These are phyloP conservation scores for Ctenosaura bakeri DNA, from an alignment of 2,797 vertebrate genomes.

Conservation along the genomic window DNA sequence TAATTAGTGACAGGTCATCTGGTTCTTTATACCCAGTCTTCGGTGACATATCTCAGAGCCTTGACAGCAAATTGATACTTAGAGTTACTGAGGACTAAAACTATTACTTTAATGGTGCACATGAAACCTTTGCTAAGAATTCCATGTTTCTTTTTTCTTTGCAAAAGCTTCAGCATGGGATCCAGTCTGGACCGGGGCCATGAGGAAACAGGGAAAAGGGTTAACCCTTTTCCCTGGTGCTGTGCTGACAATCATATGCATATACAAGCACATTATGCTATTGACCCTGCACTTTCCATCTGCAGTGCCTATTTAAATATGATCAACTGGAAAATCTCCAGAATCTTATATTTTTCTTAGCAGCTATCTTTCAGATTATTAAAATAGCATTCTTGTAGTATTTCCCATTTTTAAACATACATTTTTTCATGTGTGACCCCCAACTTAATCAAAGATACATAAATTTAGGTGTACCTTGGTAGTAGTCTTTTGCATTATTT, in stretches of 20 bases:
- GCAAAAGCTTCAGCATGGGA: neutral
- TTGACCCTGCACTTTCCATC: neutral
- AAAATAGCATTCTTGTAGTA: conserved; percentile 40
- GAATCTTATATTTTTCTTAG: conserved; percentile 29
- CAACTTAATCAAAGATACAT: neutral
- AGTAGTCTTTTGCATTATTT: neutral
- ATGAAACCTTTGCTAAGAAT: neutral
- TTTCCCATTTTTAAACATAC: conserved; percentile 32
- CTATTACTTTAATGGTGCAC: neutral
- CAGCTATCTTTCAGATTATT: conserved; percentile 34
- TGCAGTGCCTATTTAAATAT: neutral
- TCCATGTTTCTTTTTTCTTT: neutral
- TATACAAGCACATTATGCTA: too few species aligned
- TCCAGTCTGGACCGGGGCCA: neutral
- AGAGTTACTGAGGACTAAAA: neutral
- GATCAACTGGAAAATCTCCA: conserved; percentile 31
- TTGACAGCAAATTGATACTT: neutral
- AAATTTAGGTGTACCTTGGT: conserved; percentile 4
- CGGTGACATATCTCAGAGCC: neutral
- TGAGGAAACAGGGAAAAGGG: neutral
- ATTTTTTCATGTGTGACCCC: conserved; percentile 39
- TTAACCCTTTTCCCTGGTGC: neutral
- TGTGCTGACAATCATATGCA: neutral
- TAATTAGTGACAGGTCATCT: neutral
- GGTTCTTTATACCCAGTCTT: neutral